Percentiles rank a stretch among this genome's conserved stretches.
Evolutionary conservation across 1,140 invertebrate genomes (phyloP).

Genomic region (Pseudomyrmex cubaensis): DNA sequence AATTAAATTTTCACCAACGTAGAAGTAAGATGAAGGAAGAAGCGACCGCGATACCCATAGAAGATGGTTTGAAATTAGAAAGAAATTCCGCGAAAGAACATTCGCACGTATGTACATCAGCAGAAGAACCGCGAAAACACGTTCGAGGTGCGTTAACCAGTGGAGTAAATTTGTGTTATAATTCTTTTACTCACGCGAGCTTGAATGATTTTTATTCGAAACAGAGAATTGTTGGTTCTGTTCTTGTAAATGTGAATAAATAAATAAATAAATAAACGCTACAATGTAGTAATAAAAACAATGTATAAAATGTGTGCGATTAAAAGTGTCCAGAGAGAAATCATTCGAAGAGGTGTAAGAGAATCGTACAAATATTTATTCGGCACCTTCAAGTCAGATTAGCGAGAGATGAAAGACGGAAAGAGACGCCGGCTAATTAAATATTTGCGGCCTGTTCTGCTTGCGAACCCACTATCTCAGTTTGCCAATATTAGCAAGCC

Average conservation of each 20-base stretch:
- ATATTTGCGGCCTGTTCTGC: background rate
- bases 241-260: no score
- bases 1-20: conserved; percentile 76
- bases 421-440: background rate
- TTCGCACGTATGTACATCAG: conserved; percentile 1
- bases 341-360: no score
- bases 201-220: background rate
- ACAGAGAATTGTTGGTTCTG: background rate
- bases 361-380: conserved; percentile 3
- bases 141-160: conserved; percentile 7
- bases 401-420: background rate
- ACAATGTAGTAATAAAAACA: no score
- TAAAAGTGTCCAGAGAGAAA: no score
- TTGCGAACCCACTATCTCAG: background rate
- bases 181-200: no score
- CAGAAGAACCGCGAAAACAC: background rate
- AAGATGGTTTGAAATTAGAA: conserved; percentile 30
- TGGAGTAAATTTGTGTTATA: background rate
- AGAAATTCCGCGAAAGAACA: conserved; percentile 25
- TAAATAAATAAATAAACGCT: no score
- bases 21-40: conserved; percentile 40
- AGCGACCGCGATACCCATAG: conserved; percentile 37
- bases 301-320: no score
- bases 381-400: background rate
- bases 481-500: background rate